Evolutionary conservation across 2,797 vertebrate species (phyloP).

Genomic region (Falco cherrug): DNA sequence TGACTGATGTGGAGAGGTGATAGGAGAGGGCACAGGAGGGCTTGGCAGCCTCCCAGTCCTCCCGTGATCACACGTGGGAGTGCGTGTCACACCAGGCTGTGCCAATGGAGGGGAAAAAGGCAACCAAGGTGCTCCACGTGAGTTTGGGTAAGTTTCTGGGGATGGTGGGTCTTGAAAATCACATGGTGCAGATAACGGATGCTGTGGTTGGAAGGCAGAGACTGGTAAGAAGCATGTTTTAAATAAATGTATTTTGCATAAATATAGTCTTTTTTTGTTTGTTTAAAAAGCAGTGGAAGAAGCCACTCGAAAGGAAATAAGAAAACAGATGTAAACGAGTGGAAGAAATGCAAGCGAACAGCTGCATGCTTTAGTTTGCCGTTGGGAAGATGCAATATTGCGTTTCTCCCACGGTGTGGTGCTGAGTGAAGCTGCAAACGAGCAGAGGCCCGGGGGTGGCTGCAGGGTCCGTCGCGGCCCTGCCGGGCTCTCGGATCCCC

Average conservation of each 20-base stretch:
- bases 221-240: not conserved
- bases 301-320: not conserved
- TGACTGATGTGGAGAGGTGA: not conserved
- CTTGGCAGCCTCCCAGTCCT: not conserved
- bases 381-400: not conserved
- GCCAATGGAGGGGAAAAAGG: not conserved
- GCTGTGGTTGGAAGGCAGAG: not conserved
- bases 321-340: rapidly evolving
- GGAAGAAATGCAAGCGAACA: no score
- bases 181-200: rapidly evolving
- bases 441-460: not conserved
- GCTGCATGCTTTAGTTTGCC: rapidly evolving
- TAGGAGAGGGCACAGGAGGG: not conserved
- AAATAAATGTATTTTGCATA: not conserved
- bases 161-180: not conserved
- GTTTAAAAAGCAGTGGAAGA: not conserved
- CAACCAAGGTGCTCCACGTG: no score
- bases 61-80: rapidly evolving
- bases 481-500: rapidly evolving
- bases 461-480: rapidly evolving
- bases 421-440: not conserved
- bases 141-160: not conserved
- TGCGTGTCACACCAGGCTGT: not conserved
- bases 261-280: not conserved
- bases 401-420: not conserved